phyloP scores from a whole-genome alignment of 2,113 vertebrate species.

The Xerus inauris region DNA sequence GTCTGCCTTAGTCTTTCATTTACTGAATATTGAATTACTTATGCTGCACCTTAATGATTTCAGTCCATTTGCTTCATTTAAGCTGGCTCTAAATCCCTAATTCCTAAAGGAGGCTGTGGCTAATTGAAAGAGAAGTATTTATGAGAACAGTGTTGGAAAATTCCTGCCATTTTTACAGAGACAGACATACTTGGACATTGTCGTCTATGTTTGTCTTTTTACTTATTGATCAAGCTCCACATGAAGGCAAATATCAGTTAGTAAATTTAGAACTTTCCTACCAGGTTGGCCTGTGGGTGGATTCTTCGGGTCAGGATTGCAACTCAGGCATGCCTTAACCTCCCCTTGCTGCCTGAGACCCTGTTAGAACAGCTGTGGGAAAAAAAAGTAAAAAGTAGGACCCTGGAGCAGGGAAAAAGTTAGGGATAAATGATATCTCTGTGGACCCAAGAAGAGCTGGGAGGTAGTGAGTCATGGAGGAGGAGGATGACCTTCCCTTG shows the following conservation, averaged over 20 bases:
- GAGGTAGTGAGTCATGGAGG: background rate
- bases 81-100: background rate
- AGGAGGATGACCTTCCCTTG: background rate
- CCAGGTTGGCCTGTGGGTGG: background rate
- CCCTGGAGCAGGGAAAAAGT: background rate
- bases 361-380: background rate
- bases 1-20: background rate
- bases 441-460: background rate
- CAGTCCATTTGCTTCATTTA: background rate
- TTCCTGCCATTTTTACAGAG: background rate
- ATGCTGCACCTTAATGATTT: background rate
- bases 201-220: background rate
- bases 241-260: background rate
- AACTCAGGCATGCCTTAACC: background rate
- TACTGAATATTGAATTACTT: background rate
- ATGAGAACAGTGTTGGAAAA: background rate
- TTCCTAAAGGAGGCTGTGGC: background rate
- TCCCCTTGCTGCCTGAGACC: background rate
- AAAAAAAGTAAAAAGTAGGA: background rate
- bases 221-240: background rate
- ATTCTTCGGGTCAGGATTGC: background rate
- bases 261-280: background rate
- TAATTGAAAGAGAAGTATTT: background rate
- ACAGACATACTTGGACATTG: background rate
- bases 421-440: background rate